A percentile compares a stretch with the other conserved stretches of the same genome.
Conservation (phyloP, 1,140 invertebrate genomes). For the Radopholus similis region DNA sequence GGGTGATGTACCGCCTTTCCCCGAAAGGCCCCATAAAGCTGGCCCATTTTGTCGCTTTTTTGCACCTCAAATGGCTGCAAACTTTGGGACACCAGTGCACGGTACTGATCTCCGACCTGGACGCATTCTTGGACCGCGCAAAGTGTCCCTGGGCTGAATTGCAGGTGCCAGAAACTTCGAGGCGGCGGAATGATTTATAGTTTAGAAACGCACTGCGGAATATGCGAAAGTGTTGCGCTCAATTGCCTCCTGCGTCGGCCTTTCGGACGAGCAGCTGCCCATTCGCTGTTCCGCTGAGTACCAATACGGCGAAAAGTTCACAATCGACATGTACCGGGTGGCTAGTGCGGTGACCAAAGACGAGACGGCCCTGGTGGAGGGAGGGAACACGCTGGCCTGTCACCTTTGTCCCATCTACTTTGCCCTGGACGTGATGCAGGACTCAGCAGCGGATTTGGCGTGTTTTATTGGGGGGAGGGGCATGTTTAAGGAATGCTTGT, state of each 20-base stretch:
- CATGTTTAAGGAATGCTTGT: neutral
- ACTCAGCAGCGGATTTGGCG: constrained; percentile 63
- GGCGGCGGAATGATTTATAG: neutral
- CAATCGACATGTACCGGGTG: constrained; percentile 87
- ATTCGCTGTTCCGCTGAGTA: constrained; percentile 91
- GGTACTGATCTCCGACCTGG: constrained; percentile 92
- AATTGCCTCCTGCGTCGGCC: constrained; percentile 83
- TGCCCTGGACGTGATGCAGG: constrained; percentile 80
- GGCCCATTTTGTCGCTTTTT: constrained; percentile 41
- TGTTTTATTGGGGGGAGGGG: neutral
- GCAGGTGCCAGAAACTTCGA: constrained; percentile 59
- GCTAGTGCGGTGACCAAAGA: constrained; percentile 88
- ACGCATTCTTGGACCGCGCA: constrained; percentile 98
- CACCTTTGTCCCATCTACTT: constrained; percentile 81
- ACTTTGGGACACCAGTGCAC: constrained; percentile 69
- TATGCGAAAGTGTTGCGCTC: constrained; percentile 89
- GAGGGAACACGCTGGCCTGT: constrained; percentile 86
- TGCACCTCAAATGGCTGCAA: constrained; percentile 30
- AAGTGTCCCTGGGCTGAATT: constrained; percentile 95
- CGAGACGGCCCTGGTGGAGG: constrained; percentile 90
- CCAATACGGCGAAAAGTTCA: constrained; percentile 88
- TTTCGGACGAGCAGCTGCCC: constrained; percentile 88
- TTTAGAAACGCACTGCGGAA: constrained; percentile 74
- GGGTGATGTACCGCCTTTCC: constrained; percentile 43
- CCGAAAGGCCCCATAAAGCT: constrained; percentile 53